Conservation (phyloP, 2,888 invertebrate genomes). For the Acleris emargana region DNA sequence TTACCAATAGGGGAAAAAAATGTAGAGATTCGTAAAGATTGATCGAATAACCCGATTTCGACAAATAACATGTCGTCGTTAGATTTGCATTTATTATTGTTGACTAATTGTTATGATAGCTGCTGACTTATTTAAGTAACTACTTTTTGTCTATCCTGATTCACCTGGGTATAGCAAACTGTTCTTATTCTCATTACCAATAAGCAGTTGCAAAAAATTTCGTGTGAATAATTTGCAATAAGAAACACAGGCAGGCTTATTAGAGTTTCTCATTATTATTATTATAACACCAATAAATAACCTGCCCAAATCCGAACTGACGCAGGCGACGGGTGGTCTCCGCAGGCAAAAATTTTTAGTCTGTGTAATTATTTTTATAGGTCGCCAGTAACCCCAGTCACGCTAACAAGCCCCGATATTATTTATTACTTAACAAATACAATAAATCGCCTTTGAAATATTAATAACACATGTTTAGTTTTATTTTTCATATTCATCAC, state of each 20-base stretch:
- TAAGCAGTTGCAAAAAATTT: neutral
- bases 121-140: too few relatives aligned
- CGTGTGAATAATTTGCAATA: constrained; percentile 19
- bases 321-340: constrained; percentile 38
- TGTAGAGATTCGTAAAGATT: too few relatives aligned
- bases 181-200: too few relatives aligned
- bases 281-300: constrained; percentile 29
- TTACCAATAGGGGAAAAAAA: too few relatives aligned
- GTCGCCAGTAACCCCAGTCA: constrained; percentile 45
- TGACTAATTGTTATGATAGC: too few relatives aligned
- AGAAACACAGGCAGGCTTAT: constrained; percentile 20
- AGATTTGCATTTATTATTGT: too few relatives aligned
- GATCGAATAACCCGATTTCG: too few relatives aligned
- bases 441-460: constrained; percentile 63
- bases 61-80: too few relatives aligned
- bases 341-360: constrained; percentile 37
- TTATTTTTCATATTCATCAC: constrained; percentile 45
- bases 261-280: constrained; percentile 17
- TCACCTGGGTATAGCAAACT: too few relatives aligned
- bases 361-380: constrained; percentile 50
- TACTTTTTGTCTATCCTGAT: too few relatives aligned
- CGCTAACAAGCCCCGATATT: constrained; percentile 54
- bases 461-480: constrained; percentile 57
- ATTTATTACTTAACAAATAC: constrained; percentile 61
- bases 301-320: constrained; percentile 18